Percentiles rank a stretch among this genome's conserved stretches.
phyloP scores from a whole-genome alignment of 2,888 invertebrate species.

The Cheilosia scutellata region DNA sequence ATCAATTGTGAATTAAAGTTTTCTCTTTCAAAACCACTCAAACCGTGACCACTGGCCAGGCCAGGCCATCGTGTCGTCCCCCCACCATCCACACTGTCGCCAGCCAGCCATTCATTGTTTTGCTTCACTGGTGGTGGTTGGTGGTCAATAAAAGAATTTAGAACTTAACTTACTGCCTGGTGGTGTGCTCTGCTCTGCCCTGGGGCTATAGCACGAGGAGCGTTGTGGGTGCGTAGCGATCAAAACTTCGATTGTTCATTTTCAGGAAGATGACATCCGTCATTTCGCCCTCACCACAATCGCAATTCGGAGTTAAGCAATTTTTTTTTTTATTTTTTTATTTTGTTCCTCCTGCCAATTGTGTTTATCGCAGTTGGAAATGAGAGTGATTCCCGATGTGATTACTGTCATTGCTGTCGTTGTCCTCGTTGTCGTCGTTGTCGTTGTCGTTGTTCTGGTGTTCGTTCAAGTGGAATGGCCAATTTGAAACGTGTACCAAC shows the following conservation, averaged over 20 bases:
- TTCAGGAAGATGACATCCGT: constrained; percentile 71
- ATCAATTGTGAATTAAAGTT: constrained; percentile 74
- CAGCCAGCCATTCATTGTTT: constrained; percentile 54
- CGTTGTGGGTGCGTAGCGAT: constrained; percentile 46
- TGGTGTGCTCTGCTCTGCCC: neutral
- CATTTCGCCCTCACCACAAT: constrained; percentile 55
- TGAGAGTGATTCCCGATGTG: constrained; percentile 72
- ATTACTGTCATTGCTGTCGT: constrained; percentile 74
- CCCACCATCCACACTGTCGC: constrained; percentile 18
- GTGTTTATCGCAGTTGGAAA: constrained; percentile 71
- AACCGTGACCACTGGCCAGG: constrained; percentile 61
- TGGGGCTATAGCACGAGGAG: neutral
- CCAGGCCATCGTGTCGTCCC: neutral
- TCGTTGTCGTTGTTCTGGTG: constrained; percentile 38
- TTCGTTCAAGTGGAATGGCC: constrained; percentile 72
- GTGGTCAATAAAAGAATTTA: constrained; percentile 74
- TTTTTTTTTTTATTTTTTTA: neutral
- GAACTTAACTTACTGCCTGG: constrained; percentile 68
- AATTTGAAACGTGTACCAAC: constrained; percentile 65
- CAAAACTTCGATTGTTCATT: constrained; percentile 74
- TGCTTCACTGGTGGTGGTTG: constrained; percentile 30
- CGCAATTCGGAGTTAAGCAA: constrained; percentile 23
- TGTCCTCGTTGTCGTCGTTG: constrained; percentile 55
- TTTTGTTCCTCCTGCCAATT: constrained; percentile 58
- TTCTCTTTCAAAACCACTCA: constrained; percentile 64